phyloP scores from a whole-genome alignment of 2,797 vertebrate genomes.

The Sebastes glaucus region DNA sequence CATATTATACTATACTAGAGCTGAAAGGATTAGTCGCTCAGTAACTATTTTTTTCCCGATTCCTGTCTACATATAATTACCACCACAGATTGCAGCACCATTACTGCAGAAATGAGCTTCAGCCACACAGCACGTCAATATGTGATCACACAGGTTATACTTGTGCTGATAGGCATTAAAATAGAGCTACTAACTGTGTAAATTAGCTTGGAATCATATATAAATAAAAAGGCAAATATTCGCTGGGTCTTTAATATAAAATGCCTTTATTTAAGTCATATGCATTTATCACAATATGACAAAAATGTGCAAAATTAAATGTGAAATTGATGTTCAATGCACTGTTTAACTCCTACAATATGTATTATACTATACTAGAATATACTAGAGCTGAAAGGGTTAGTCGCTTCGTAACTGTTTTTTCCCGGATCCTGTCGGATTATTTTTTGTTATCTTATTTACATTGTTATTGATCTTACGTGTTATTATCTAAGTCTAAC shows the following conservation, averaged over 20 bases:
- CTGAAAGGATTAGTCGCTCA: not conserved
- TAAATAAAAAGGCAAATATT: not conserved
- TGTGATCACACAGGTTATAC: not conserved
- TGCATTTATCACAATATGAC: not conserved
- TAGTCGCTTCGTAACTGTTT: not conserved
- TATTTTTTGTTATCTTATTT: no score
- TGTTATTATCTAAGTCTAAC: no score
- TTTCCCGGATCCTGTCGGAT: no score
- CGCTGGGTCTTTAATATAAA: not conserved
- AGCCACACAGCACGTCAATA: not conserved
- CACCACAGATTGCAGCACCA: slow-evolving; percentile 44
- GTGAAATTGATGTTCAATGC: not conserved
- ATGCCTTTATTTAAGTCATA: not conserved
- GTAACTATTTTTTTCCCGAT: slow-evolving; percentile 27
- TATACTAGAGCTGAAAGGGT: not conserved
- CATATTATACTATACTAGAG: not conserved
- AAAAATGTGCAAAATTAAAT: not conserved
- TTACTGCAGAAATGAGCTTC: slow-evolving; percentile 44
- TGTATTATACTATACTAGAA: not conserved
- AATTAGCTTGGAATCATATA: not conserved
- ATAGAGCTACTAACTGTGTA: not conserved
- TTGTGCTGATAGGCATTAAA: not conserved
- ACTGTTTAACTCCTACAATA: not conserved
- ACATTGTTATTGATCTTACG: no score
- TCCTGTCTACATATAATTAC: slow-evolving; percentile 79